These are phyloP conservation scores for Scomber scombrus DNA, from an alignment of 2,113 vertebrate species.

Conservation along the genomic window DNA sequence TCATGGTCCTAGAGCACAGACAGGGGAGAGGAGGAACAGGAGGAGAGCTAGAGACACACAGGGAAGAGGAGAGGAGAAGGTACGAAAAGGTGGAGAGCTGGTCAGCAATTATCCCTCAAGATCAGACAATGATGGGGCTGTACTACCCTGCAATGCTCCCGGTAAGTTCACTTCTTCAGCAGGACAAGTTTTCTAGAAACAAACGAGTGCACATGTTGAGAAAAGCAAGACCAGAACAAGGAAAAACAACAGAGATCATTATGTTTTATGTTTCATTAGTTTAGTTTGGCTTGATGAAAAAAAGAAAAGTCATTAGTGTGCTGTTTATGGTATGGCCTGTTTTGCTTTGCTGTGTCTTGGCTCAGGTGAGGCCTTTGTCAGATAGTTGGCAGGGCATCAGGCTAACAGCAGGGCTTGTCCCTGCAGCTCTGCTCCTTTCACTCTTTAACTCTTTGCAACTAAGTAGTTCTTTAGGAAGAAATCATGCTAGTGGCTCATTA, in stretches of 20 bases:
- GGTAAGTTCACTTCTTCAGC: constrained; percentile 73
- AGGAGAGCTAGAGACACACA: constrained; percentile 50
- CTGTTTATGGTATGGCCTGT: constrained; percentile 46
- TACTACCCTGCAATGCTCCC: constrained; percentile 80
- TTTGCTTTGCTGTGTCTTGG: constrained; percentile 49
- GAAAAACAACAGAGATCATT: background rate
- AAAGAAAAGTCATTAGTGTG: constrained; percentile 6
- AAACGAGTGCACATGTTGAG: constrained; percentile 4
- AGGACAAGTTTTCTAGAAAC: constrained; percentile 18
- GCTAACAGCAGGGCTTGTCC: constrained; percentile 61
- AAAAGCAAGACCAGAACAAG: background rate
- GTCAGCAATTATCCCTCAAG: constrained; percentile 68
- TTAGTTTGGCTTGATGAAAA: constrained; percentile 9
- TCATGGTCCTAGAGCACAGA: constrained; percentile 76
- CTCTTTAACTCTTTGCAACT: constrained; percentile 52
- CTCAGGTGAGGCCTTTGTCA: constrained; percentile 78
- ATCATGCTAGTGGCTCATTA: background rate
- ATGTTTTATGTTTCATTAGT: constrained; percentile 1
- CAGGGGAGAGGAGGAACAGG: constrained; percentile 64
- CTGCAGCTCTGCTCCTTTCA: constrained; percentile 61
- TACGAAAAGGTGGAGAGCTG: constrained; percentile 65
- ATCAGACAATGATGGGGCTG: constrained; percentile 84
- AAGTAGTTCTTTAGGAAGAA: constrained; percentile 7
- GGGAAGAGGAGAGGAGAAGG: constrained; percentile 54
- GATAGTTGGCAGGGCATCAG: constrained; percentile 69